Conservation (phyloP, 2,888 invertebrate species). For the Tribolium freemani region DNA sequence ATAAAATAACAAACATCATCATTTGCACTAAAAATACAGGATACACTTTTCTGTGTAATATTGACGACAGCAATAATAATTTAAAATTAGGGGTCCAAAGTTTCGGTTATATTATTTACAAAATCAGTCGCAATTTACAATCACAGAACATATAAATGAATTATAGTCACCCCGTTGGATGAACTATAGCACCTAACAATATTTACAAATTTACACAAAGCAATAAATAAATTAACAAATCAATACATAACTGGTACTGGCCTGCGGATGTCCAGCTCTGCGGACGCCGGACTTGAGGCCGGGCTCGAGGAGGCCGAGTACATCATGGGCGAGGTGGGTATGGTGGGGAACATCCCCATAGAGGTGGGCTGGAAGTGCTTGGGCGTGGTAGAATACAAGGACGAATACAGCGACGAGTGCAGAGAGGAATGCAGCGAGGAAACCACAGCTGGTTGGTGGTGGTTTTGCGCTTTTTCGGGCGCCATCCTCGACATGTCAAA, state of each 20-base stretch:
- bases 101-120: slow-evolving; percentile 42
- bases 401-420: slow-evolving; percentile 80
- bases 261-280: slow-evolving; percentile 73
- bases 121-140: slow-evolving; percentile 53
- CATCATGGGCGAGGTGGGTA: slow-evolving; percentile 66
- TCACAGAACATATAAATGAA: slow-evolving; percentile 50
- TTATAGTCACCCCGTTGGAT: not conserved
- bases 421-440: slow-evolving; percentile 71
- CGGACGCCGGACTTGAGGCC: slow-evolving; percentile 64
- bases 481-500: slow-evolving; percentile 68
- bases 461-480: slow-evolving; percentile 66
- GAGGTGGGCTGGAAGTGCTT: slow-evolving; percentile 72
- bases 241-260: slow-evolving; percentile 82
- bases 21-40: not conserved
- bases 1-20: not conserved
- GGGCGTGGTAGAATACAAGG: slow-evolving; percentile 72
- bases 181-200: slow-evolving; percentile 17
- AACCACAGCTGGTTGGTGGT: slow-evolving; percentile 59
- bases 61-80: not conserved
- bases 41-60: too few relatives aligned
- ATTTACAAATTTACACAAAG: slow-evolving; percentile 23
- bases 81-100: not conserved
- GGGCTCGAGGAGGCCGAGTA: slow-evolving; percentile 67
- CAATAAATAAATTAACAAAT: slow-evolving; percentile 12
- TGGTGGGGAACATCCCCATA: slow-evolving; percentile 70